Conservation (phyloP, 2,888 invertebrate genomes). For the Crocallis elinguaria region DNA sequence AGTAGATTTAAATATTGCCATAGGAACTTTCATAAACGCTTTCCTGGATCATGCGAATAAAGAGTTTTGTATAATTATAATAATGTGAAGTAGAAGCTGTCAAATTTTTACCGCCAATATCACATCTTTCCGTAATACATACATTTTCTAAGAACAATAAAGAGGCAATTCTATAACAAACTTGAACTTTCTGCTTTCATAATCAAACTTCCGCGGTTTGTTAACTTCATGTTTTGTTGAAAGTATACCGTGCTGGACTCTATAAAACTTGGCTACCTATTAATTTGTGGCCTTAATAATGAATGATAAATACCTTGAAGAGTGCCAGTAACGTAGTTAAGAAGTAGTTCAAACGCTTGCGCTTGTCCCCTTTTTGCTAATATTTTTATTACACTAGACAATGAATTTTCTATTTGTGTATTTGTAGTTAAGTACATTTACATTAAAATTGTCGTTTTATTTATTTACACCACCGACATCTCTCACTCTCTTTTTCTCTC, state of each 20-base stretch:
- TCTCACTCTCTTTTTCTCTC: too few relatives aligned
- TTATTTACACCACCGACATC: too few relatives aligned
- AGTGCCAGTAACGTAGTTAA: not conserved
- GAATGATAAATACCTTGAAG: constrained; percentile 12
- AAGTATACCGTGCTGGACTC: not conserved
- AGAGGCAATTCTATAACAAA: constrained; percentile 1
- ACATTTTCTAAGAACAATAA: constrained; percentile 2
- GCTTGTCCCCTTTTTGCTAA: too few relatives aligned
- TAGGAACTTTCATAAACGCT: too few relatives aligned
- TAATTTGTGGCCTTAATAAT: constrained; percentile 18
- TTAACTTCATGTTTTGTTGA: constrained; percentile 9
- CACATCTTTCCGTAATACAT: not conserved
- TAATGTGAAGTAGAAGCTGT: not conserved
- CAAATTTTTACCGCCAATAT: not conserved
- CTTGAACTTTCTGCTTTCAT: constrained; percentile 8
- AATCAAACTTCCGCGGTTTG: constrained; percentile 1
- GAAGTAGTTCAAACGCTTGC: too few relatives aligned
- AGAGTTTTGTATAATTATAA: not conserved
- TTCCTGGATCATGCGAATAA: not conserved
- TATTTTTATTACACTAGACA: too few relatives aligned
- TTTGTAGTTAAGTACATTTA: too few relatives aligned
- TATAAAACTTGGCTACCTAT: constrained; percentile 21
- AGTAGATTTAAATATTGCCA: too few relatives aligned
- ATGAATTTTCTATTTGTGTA: too few relatives aligned
- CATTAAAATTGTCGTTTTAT: too few relatives aligned